Conservation (phyloP, 1,140 invertebrate genomes). For the Habropoda laboriosa region DNA sequence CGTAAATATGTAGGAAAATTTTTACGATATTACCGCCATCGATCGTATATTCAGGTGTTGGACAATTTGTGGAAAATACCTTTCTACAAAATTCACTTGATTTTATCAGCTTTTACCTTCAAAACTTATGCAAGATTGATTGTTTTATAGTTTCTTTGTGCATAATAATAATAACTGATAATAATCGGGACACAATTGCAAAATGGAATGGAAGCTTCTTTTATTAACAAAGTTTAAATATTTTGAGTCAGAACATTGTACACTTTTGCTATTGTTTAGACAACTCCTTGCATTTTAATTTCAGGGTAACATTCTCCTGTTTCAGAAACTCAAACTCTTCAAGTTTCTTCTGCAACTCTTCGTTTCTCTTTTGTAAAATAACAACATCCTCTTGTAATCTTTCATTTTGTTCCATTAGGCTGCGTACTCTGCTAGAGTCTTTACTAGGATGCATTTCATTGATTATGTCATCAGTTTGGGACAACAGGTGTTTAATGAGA, state of each 20-base stretch:
- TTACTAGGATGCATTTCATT: conserved; percentile 68
- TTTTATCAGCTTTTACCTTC: not conserved
- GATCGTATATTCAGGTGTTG: too few relatives aligned
- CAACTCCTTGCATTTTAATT: conserved; percentile 72
- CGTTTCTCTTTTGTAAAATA: conserved; percentile 67
- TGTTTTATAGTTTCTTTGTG: not conserved
- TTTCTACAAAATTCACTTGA: too few relatives aligned
- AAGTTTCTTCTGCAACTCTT: conserved; percentile 69
- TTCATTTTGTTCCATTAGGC: conserved; percentile 73
- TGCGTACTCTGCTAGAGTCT: conserved; percentile 61
- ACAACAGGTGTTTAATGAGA: conserved; percentile 72
- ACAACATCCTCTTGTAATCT: conserved; percentile 69
- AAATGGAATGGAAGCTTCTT: conserved; percentile 14
- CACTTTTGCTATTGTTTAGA: conserved; percentile 21
- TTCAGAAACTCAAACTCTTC: conserved; percentile 68
- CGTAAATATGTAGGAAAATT: too few relatives aligned
- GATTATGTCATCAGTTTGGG: conserved; percentile 72
- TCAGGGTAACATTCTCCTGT: conserved; percentile 73
- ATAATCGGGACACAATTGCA: not conserved
- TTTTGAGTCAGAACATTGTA: not conserved
- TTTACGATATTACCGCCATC: not conserved
- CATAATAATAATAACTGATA: not conserved
- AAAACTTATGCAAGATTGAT: not conserved
- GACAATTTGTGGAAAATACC: not conserved
- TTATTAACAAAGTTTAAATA: conserved; percentile 1